Evolutionary conservation across 2,113 vertebrate genomes (phyloP).

Genomic region (Poecilia latipinna): DNA sequence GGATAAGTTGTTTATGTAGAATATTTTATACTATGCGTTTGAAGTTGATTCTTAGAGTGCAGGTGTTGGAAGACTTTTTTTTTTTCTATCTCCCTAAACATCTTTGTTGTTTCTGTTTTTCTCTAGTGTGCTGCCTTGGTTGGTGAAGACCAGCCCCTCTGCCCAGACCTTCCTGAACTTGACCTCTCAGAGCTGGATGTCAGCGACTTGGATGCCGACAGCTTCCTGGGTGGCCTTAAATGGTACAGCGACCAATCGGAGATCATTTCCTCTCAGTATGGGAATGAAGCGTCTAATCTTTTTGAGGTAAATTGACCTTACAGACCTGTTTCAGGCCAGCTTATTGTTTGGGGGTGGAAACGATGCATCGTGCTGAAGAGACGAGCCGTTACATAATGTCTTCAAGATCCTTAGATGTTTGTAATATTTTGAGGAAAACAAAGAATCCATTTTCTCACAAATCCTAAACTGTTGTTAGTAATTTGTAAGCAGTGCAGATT

Average conservation of each 20-base stretch:
- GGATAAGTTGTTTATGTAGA: too few relatives aligned
- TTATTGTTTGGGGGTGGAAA: too few relatives aligned
- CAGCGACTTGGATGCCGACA: slow-evolving; percentile 96
- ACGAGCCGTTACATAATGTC: too few relatives aligned
- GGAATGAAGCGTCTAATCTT: slow-evolving; percentile 92
- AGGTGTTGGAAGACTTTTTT: not conserved
- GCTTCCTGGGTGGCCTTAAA: slow-evolving; percentile 97
- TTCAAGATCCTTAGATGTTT: too few relatives aligned
- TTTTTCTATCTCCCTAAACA: slow-evolving; percentile 17
- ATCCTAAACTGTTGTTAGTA: too few relatives aligned
- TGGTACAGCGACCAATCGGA: slow-evolving; percentile 99
- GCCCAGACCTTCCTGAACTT: slow-evolving; percentile 98
- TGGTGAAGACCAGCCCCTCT: slow-evolving; percentile 99
- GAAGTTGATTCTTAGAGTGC: too few relatives aligned
- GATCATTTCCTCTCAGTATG: slow-evolving; percentile 97
- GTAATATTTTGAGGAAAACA: too few relatives aligned
- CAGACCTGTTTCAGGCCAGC: not conserved
- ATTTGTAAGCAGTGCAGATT: too few relatives aligned
- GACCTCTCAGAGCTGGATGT: slow-evolving; percentile 99
- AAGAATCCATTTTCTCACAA: too few relatives aligned
- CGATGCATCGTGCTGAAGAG: too few relatives aligned
- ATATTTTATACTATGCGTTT: too few relatives aligned
- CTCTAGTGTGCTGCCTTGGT: slow-evolving; percentile 97
- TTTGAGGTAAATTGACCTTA: slow-evolving; percentile 89
- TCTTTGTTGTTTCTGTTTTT: not conserved